A percentile compares a stretch with the other conserved stretches of the same genome.
Conservation (phyloP, 2,797 vertebrate genomes). For the Margarornis squamiger region DNA sequence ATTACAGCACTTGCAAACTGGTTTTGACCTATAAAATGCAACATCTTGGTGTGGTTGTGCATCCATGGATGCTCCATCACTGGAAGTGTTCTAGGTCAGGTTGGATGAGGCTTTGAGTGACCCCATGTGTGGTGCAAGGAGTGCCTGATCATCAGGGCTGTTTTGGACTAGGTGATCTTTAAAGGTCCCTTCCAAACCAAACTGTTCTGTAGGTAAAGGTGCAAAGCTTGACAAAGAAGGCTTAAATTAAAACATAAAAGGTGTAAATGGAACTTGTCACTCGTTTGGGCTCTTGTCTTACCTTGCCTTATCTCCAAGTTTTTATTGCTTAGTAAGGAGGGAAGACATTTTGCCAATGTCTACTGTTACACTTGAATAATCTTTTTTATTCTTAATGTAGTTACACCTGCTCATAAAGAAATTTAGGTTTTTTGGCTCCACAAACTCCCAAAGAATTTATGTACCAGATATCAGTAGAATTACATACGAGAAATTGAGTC, state of each 20-base stretch:
- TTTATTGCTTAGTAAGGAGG: not conserved
- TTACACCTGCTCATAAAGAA: not conserved
- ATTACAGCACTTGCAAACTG: not conserved
- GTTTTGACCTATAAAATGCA: not conserved
- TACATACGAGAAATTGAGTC: not conserved
- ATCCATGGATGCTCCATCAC: rapidly evolving
- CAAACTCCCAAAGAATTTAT: not conserved
- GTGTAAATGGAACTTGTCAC: not conserved
- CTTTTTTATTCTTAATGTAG: not conserved
- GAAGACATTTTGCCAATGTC: not conserved
- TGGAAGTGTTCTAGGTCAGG: not conserved
- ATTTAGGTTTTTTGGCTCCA: not conserved
- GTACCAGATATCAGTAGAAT: not conserved
- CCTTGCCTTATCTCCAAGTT: not conserved
- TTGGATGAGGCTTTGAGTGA: not conserved
- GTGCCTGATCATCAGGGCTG: not conserved
- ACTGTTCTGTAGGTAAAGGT: not conserved
- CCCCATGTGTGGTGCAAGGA: rapidly evolving
- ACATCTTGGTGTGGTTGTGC: not conserved
- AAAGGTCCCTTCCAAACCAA: not conserved
- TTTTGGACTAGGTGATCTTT: not conserved
- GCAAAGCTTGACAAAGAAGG: not conserved
- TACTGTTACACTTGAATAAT: not conserved
- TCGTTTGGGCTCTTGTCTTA: not conserved
- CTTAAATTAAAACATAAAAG: not conserved